phyloP scores from a whole-genome alignment of 2,113 vertebrate species.

The Hippoglossus stenolepis region DNA sequence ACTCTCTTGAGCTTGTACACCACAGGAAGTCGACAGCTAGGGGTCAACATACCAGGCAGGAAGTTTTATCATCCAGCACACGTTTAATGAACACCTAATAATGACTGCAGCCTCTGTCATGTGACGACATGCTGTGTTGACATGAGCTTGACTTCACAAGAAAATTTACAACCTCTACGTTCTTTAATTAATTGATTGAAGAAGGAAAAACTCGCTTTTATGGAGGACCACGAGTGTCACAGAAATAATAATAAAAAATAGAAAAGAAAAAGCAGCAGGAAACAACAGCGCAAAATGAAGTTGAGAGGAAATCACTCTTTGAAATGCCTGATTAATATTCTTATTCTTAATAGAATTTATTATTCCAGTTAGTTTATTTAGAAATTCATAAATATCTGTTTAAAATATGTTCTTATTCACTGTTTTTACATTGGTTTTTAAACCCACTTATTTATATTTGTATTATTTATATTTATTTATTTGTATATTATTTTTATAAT shows the following conservation, averaged over 20 bases:
- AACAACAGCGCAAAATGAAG: too few relatives aligned
- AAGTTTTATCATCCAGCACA: slow-evolving; percentile 2
- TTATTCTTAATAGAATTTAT: too few relatives aligned
- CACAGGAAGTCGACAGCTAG: slow-evolving; percentile 11
- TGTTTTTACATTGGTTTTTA: background rate
- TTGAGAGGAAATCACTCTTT: too few relatives aligned
- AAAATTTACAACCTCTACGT: fast-evolving
- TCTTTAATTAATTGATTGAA: background rate
- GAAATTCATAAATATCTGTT: background rate
- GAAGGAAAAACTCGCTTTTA: background rate
- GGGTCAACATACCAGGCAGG: slow-evolving; percentile 37
- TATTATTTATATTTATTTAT: background rate
- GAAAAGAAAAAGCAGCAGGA: background rate
- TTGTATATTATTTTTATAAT: background rate
- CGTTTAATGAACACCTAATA: slow-evolving; percentile 10
- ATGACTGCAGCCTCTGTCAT: slow-evolving; percentile 1
- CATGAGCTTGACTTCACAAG: background rate
- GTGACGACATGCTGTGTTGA: background rate
- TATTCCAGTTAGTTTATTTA: background rate
- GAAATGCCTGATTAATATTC: too few relatives aligned
- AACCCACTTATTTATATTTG: background rate
- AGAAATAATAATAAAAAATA: background rate
- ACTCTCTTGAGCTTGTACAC: slow-evolving; percentile 7
- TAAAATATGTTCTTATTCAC: background rate
- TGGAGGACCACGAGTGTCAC: background rate